phyloP scores from a whole-genome alignment of 2,797 vertebrate species.

The Myiothlypis chrysogaster region DNA sequence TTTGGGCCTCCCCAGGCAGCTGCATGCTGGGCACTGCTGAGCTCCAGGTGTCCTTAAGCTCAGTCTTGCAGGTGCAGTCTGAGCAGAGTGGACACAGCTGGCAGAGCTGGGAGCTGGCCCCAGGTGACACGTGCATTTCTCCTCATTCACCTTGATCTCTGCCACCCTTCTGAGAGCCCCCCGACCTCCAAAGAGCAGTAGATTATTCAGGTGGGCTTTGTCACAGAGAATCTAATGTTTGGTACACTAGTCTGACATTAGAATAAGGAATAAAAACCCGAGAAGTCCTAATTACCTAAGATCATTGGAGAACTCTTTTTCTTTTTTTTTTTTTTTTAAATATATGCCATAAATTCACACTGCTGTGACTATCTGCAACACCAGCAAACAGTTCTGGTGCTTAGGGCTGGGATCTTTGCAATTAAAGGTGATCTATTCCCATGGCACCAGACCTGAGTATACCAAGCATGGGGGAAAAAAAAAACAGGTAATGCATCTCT shows the following conservation, averaged over 20 bases:
- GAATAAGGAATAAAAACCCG: background rate
- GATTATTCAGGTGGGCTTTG: background rate
- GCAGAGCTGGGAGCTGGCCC: background rate
- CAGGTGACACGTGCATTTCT: background rate
- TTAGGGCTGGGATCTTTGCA: background rate
- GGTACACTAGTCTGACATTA: background rate
- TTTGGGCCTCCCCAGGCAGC: background rate
- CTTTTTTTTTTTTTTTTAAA: background rate
- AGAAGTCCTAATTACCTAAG: background rate
- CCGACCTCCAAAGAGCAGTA: background rate
- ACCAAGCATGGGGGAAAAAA: fast-evolving
- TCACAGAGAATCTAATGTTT: background rate
- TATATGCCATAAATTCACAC: background rate
- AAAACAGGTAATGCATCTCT: background rate
- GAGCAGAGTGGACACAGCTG: background rate
- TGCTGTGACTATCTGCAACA: background rate
- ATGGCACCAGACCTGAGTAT: background rate
- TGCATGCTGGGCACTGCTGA: background rate
- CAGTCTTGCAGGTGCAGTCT: fast-evolving
- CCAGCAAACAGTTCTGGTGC: background rate
- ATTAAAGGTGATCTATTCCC: background rate
- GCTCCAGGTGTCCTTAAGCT: background rate
- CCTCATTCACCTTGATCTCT: background rate
- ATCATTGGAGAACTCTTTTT: background rate
- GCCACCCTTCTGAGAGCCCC: background rate